Percentiles rank a stretch among this genome's conserved stretches.
Evolutionary conservation across 2,797 vertebrate species (phyloP).

Genomic region (Typhlichthys subterraneus): DNA sequence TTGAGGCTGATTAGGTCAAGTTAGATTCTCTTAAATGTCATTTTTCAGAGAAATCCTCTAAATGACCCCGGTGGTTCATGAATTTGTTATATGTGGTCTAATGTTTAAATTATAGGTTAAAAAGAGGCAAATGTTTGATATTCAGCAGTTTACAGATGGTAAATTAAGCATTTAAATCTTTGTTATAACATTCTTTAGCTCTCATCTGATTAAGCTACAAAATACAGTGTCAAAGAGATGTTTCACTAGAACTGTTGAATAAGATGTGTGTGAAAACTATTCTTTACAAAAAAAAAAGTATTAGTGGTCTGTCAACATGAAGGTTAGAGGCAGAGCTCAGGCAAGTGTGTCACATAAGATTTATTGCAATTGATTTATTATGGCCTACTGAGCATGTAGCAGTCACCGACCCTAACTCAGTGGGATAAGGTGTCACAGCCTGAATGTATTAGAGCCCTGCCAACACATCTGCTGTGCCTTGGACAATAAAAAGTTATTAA

Average conservation of each 20-base stretch:
- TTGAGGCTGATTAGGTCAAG: conserved; percentile 20
- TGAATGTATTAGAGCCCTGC: conserved; percentile 78
- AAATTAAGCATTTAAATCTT: conserved; percentile 13
- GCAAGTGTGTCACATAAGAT: conserved; percentile 40
- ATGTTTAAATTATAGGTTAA: conserved; percentile 16
- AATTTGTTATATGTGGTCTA: conserved; percentile 22
- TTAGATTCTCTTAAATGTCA: conserved; percentile 24
- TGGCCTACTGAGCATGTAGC: conserved; percentile 61
- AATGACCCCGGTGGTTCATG: conserved; percentile 63
- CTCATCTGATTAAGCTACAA: conserved; percentile 20
- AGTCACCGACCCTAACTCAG: conserved; percentile 53
- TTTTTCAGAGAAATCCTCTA: conserved; percentile 25
- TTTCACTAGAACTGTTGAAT: conserved; percentile 32
- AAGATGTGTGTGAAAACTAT: conserved; percentile 30
- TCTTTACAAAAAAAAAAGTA: conserved; percentile 39
- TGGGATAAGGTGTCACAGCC: conserved; percentile 60
- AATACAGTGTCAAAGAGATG: conserved; percentile 5
- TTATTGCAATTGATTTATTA: conserved; percentile 27
- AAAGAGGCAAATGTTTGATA: conserved; percentile 12
- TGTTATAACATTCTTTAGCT: conserved; percentile 25
- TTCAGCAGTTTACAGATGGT: conserved; percentile 2
- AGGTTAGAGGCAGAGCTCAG: conserved; percentile 17
- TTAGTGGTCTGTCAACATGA: conserved; percentile 23
- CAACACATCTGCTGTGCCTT: conserved; percentile 82
- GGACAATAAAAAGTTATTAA: conserved; percentile 73